A percentile compares a stretch with the other conserved stretches of the same genome.
Evolutionary conservation across 2,888 invertebrate genomes (phyloP).

Genomic region (Melinaea menophilus): DNA sequence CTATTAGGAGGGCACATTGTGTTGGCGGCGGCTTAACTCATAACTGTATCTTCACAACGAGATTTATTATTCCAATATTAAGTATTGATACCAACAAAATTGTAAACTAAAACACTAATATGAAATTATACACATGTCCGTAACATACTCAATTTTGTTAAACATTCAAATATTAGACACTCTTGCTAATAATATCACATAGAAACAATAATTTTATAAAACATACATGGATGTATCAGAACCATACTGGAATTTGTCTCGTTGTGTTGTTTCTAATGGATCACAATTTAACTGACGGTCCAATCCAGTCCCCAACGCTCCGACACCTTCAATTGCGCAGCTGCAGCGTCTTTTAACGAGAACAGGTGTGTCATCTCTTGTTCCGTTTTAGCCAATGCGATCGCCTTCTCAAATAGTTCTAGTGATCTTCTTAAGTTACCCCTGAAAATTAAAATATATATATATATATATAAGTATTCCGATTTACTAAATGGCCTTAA

Average conservation of each 20-base stretch:
- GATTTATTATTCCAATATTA: conserved; percentile 25
- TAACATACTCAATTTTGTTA: not conserved
- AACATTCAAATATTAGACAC: conserved; percentile 1
- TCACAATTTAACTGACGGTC: conserved; percentile 66
- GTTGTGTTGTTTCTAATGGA: conserved; percentile 38
- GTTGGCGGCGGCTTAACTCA: conserved; percentile 50
- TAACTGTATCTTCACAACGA: conserved; percentile 23
- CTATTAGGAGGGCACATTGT: conserved; percentile 25
- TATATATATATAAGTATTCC: too few relatives aligned
- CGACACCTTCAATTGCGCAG: conserved; percentile 90
- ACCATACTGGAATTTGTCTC: conserved; percentile 53
- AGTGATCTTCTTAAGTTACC: conserved; percentile 90
- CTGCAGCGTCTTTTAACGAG: conserved; percentile 92
- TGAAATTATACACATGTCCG: not conserved
- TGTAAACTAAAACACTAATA: not conserved
- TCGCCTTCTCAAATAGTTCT: conserved; percentile 92
- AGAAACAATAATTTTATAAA: conserved; percentile 20
- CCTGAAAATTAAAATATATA: conserved; percentile 71
- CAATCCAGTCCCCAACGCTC: conserved; percentile 84
- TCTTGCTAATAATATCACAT: conserved; percentile 8
- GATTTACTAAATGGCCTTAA: too few relatives aligned
- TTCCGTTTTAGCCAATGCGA: conserved; percentile 90
- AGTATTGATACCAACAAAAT: conserved; percentile 18
- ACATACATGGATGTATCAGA: conserved; percentile 27
- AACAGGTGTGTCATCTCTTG: conserved; percentile 94